A percentile compares a stretch with the other conserved stretches of the same genome.
phyloP scores from a whole-genome alignment of 2,113 vertebrate genomes.

The Ammodytes marinus region DNA sequence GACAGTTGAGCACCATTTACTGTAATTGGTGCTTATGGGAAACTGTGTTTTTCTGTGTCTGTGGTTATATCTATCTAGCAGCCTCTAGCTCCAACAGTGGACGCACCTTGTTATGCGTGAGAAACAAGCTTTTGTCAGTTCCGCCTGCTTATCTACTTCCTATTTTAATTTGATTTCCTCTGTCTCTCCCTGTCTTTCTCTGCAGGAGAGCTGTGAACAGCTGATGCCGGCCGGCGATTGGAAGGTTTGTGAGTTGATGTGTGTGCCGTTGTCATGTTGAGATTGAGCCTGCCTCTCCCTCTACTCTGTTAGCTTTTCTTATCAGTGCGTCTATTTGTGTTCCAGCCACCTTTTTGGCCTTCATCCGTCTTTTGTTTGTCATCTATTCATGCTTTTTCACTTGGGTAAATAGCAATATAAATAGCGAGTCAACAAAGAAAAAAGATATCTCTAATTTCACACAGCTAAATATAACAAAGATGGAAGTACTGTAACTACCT shows the following conservation, averaged over 20 bases:
- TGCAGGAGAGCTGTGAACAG: slow-evolving; percentile 91
- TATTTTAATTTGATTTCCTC: neutral
- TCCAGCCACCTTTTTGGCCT: neutral
- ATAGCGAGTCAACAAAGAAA: neutral
- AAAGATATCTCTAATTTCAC: neutral
- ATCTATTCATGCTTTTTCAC: neutral
- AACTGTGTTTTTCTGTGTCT: slow-evolving; percentile 46
- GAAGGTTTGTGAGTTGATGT: slow-evolving; percentile 88
- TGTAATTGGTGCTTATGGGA: slow-evolving; percentile 44
- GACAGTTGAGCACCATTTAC: neutral
- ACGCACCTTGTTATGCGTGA: slow-evolving; percentile 13
- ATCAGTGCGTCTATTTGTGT: neutral
- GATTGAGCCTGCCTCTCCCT: neutral
- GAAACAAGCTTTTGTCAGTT: neutral
- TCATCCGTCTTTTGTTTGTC: slow-evolving; percentile 11
- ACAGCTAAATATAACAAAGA: slow-evolving; percentile 7
- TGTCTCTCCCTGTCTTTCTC: slow-evolving; percentile 44
- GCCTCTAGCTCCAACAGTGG: slow-evolving; percentile 30
- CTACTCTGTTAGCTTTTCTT: neutral
- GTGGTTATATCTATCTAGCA: slow-evolving; percentile 7
- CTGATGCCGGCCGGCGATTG: slow-evolving; percentile 91
- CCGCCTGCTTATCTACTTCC: neutral
- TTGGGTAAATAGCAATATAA: neutral
- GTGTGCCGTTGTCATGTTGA: neutral
- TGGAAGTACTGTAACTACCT: neutral